Base-by-base conservation (phyloP, 1,140 invertebrate species). In the Plodia interpunctella region DNA sequence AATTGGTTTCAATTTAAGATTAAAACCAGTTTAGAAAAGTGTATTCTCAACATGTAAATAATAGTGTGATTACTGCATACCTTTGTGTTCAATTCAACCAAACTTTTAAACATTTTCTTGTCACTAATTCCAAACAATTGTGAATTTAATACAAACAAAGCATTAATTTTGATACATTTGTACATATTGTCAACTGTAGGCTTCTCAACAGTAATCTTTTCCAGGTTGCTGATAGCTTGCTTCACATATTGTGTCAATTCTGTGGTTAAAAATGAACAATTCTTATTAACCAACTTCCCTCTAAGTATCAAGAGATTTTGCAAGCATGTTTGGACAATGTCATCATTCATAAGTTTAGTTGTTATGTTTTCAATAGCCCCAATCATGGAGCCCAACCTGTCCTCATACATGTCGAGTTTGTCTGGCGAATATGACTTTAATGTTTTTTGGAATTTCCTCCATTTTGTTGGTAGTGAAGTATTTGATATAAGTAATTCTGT, bases 71-170 rank as follows among this genome's bases (percentile, higher is more conserved):
- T 52, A 54, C 19, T 28, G 35, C 49, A 76, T 11, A 95, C 93
- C 91, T 95, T 97, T 83, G 93, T 94, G 78, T 96, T 94, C 0
- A 94, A 74, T 66, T 97, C 96, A 69, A 92, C 90, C 8, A 97
- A 69, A 60, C 90, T 85, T 88, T 93, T 95, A 52, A 96, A 92
- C 10, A 95, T 78, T 89, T 95, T 96, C 77, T 94, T 96, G 72
- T 98, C 96, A 63, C 91, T 91, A 49, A 90, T 91, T 19, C 94
- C 94, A 89, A 96, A 97, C n/a, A 97, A 88, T 72, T 94, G 92
- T 64, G 93, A 92, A 59, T 93, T 92, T 17, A 97, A 88, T 3
- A 95, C 93, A 83, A 94, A 93, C 1, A 96, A 87, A 19, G 93
- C 90, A 88, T 94, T 95, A 0, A 94, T 80, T 78, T 94, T 93